A percentile compares a stretch with the other conserved stretches of the same genome.
phyloP scores from a whole-genome alignment of 1,140 invertebrate genomes.

The Lepidurus apus region DNA sequence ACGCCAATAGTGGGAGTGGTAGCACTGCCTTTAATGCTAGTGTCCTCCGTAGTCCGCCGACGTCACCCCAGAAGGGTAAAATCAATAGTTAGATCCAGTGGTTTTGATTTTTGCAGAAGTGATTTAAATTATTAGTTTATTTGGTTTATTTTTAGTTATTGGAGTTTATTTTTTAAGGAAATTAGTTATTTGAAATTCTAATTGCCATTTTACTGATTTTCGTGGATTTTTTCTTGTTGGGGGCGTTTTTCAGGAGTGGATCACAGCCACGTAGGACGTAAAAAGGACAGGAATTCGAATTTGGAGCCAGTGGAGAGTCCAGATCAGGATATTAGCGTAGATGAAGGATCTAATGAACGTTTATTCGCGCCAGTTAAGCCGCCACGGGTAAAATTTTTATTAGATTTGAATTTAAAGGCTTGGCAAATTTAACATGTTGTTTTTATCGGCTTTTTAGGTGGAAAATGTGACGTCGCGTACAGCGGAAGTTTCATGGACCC shows the following conservation, averaged over 20 bases:
- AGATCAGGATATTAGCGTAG: not conserved
- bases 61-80: conserved; percentile 55
- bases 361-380: not conserved
- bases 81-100: not conserved
- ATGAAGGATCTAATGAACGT: not conserved
- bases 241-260: not conserved
- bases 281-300: not conserved
- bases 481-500: conserved; percentile 24
- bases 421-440: conserved; percentile 24
- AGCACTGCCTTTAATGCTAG: conserved; percentile 38
- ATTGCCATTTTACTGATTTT: no score
- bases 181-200: no score
- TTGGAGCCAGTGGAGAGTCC: not conserved
- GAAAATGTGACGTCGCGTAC: conserved; percentile 15
- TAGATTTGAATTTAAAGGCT: not conserved
- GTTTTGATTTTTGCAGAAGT: not conserved
- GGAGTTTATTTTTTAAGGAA: not conserved
- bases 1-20: conserved; percentile 34
- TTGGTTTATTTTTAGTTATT: not conserved
- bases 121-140: not conserved
- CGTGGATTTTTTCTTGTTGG: not conserved
- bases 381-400: not conserved
- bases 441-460: conserved; percentile 31
- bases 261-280: not conserved
- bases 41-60: conserved; percentile 46